These are phyloP conservation scores for Pontoporia blainvillei DNA, from an alignment of 2,113 vertebrate genomes.

Conservation along the genomic window DNA sequence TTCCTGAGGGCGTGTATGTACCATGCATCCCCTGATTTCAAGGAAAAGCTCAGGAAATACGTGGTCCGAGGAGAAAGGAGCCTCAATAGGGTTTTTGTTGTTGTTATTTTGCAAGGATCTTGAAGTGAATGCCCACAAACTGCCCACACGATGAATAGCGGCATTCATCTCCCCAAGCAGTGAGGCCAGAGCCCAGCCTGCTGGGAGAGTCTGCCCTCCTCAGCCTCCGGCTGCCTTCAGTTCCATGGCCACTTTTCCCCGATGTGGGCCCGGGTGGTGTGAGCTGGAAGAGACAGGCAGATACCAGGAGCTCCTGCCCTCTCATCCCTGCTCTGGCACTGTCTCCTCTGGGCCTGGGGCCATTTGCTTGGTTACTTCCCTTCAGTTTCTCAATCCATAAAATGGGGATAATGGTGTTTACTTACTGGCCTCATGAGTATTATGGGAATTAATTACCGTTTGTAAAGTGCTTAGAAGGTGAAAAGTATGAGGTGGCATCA, in stretches of 20 bases:
- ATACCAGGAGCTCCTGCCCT: neutral
- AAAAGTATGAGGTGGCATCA: slow-evolving; percentile 55
- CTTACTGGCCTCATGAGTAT: slow-evolving; percentile 65
- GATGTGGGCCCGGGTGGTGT: fast-evolving
- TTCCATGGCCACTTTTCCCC: neutral
- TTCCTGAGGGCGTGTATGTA: slow-evolving; percentile 69
- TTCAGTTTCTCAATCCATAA: slow-evolving; percentile 70
- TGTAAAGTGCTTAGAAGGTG: slow-evolving; percentile 73
- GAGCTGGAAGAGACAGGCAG: neutral
- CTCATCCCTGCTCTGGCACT: neutral
- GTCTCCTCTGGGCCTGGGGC: slow-evolving; percentile 35
- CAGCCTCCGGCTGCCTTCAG: neutral
- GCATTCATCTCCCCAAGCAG: slow-evolving; percentile 74
- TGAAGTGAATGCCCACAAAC: slow-evolving; percentile 73
- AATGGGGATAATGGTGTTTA: slow-evolving; percentile 72
- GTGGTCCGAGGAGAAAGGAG: slow-evolving; percentile 58
- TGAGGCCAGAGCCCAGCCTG: neutral
- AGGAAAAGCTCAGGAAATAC: slow-evolving; percentile 76
- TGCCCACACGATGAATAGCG: slow-evolving; percentile 72
- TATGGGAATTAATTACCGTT: slow-evolving; percentile 68
- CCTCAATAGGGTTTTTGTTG: slow-evolving; percentile 74
- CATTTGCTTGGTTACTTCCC: slow-evolving; percentile 35
- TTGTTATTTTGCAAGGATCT: slow-evolving; percentile 74
- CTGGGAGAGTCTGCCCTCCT: neutral
- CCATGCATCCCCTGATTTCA: slow-evolving; percentile 60